Evolutionary conservation across 2,797 vertebrate genomes (phyloP).

Genomic region (Crenichthys baileyi): DNA sequence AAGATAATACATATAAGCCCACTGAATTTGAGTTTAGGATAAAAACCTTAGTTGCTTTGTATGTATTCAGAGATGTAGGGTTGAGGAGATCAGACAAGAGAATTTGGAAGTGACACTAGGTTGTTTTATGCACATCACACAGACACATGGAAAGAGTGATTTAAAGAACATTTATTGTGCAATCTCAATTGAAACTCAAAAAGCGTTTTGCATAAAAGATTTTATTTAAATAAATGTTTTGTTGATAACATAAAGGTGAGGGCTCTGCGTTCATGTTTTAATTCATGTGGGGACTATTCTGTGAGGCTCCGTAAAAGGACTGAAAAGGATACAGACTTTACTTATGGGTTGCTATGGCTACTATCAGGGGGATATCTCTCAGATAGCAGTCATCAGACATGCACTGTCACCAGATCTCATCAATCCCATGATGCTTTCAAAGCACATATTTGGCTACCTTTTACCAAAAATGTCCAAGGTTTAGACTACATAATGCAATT

Average conservation of each 20-base stretch:
- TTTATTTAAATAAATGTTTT: neutral
- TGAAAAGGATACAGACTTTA: constrained; percentile 12
- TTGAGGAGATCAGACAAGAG: neutral
- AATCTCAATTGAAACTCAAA: neutral
- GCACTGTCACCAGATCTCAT: constrained; percentile 17
- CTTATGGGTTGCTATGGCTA: constrained; percentile 40
- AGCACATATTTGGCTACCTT: neutral
- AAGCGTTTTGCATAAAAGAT: neutral
- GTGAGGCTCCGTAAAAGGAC: constrained; percentile 5
- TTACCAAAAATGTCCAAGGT: neutral
- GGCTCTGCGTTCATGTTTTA: constrained; percentile 21
- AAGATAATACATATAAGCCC: neutral
- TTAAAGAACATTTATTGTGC: neutral
- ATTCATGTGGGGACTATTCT: constrained; percentile 17
- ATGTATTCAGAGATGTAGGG: neutral
- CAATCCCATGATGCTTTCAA: constrained; percentile 24
- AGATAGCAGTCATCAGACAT: constrained; percentile 22
- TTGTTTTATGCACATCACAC: neutral
- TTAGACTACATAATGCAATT: neutral
- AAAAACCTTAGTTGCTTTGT: neutral
- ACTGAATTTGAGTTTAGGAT: neutral
- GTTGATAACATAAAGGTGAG: constrained; percentile 6
- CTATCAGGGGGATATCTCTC: constrained; percentile 13
- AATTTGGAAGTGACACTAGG: neutral
- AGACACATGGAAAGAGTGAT: neutral